Evolutionary conservation across 2,888 invertebrate species (phyloP).

Genomic region (Xiphydria camelus): DNA sequence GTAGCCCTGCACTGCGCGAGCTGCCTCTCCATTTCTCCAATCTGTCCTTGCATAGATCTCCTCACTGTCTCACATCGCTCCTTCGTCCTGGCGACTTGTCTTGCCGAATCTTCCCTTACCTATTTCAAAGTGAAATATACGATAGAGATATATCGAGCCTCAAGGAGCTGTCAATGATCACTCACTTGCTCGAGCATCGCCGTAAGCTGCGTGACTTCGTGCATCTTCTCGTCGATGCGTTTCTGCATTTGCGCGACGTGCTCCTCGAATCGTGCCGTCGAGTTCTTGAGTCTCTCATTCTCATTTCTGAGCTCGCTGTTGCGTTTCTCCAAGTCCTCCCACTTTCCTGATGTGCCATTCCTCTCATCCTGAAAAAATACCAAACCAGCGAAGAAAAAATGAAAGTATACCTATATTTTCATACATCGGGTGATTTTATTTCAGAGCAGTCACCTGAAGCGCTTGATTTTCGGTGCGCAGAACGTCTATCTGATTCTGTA

Average conservation of each 20-base stretch:
- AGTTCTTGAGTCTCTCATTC: constrained; percentile 59
- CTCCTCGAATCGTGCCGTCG: constrained; percentile 65
- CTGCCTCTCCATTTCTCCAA: constrained; percentile 70
- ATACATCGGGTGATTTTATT: not conserved
- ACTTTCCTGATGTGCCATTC: constrained; percentile 6
- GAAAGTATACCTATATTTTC: not conserved
- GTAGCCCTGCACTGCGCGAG: constrained; percentile 68
- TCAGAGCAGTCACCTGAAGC: constrained; percentile 40
- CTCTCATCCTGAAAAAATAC: constrained; percentile 11
- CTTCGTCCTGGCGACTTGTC: constrained; percentile 68
- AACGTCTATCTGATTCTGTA: constrained; percentile 49
- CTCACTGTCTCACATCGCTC: constrained; percentile 69
- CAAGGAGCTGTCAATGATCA: not conserved
- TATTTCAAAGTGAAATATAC: no score
- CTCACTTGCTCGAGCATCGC: constrained; percentile 64
- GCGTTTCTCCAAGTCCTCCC: constrained; percentile 57
- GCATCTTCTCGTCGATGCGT: constrained; percentile 68
- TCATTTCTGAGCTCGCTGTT: constrained; percentile 61
- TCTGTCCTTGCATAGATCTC: constrained; percentile 67
- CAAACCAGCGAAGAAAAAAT: no score
- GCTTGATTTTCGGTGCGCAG: constrained; percentile 39
- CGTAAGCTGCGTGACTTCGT: constrained; percentile 68
- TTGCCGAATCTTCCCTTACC: constrained; percentile 69
- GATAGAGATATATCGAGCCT: not conserved
- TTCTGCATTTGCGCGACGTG: constrained; percentile 64